phyloP scores from a whole-genome alignment of 1,140 invertebrate species.

The Micrasema minimum region DNA sequence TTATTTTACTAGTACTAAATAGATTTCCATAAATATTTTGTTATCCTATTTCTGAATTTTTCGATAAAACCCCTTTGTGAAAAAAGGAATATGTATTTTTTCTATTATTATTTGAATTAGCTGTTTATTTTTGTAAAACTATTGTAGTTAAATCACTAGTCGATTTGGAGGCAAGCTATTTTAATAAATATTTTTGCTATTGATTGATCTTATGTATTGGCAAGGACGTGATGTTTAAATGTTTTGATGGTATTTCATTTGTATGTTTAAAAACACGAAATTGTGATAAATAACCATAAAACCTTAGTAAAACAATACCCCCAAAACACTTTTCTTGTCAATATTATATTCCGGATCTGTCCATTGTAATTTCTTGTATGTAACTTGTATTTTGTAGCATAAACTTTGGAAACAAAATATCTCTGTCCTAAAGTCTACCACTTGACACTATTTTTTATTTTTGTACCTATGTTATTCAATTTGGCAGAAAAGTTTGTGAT shows the following conservation, averaged over 20 bases:
- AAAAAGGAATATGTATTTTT: slow-evolving; percentile 9
- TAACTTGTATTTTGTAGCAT: too few relatives aligned
- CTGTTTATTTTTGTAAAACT: slow-evolving; percentile 30
- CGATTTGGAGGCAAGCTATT: slow-evolving; percentile 16
- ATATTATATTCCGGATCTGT: too few relatives aligned
- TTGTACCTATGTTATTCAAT: slow-evolving; percentile 36
- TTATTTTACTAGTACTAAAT: not conserved
- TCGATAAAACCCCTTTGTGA: not conserved
- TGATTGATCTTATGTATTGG: not conserved
- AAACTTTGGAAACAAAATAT: not conserved
- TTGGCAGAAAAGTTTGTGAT: slow-evolving; percentile 36
- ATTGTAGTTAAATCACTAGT: slow-evolving; percentile 22
- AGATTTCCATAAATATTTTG: slow-evolving; percentile 34
- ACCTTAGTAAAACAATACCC: too few relatives aligned
- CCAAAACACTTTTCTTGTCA: too few relatives aligned
- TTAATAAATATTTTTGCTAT: not conserved
- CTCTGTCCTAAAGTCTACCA: too few relatives aligned
- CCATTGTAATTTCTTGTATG: too few relatives aligned
- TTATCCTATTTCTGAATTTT: slow-evolving; percentile 18
- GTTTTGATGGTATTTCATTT: not conserved
- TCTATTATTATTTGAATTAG: slow-evolving; percentile 24
- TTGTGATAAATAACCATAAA: too few relatives aligned
- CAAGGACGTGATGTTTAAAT: too few relatives aligned
- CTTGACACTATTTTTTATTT: slow-evolving; percentile 38
- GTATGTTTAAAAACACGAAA: too few relatives aligned